Evolutionary conservation across 2,888 invertebrate species (phyloP).

Genomic region (Thelaira solivaga): DNA sequence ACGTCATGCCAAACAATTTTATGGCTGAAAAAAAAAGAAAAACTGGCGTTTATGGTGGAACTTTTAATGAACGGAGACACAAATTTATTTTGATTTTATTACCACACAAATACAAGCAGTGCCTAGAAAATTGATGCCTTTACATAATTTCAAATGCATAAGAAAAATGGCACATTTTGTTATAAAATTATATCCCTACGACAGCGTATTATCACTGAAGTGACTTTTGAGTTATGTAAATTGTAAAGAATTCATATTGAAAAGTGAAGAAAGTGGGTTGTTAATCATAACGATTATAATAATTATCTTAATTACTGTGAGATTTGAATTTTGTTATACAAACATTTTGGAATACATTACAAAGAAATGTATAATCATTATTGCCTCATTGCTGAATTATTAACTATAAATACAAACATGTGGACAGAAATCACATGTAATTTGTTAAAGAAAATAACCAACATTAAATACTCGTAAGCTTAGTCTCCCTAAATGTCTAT

Average conservation of each 20-base stretch:
- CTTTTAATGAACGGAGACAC: constrained; percentile 10
- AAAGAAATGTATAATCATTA: no score
- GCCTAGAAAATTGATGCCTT: background rate
- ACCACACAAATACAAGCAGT: constrained; percentile 15
- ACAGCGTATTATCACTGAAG: no score
- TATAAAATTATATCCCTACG: background rate
- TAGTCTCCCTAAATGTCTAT: background rate
- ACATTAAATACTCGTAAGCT: constrained; percentile 24
- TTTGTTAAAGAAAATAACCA: constrained; percentile 39
- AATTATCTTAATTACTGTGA: no score
- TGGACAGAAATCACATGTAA: constrained; percentile 40
- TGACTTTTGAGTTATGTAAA: no score
- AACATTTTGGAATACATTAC: no score
- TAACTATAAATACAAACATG: background rate
- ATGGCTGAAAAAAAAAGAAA: constrained; percentile 19
- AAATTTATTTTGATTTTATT: constrained; percentile 13
- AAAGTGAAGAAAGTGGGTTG: no score
- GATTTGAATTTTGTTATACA: no score
- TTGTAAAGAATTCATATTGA: no score
- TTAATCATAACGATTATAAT: no score
- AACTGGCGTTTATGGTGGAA: background rate
- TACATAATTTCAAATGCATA: background rate
- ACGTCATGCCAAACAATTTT: constrained; percentile 38
- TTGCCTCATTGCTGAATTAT: no score
- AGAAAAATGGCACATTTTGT: background rate